Evolutionary conservation across 2,888 invertebrate genomes (phyloP).

Genomic region (Agonopterix alstromeriana): DNA sequence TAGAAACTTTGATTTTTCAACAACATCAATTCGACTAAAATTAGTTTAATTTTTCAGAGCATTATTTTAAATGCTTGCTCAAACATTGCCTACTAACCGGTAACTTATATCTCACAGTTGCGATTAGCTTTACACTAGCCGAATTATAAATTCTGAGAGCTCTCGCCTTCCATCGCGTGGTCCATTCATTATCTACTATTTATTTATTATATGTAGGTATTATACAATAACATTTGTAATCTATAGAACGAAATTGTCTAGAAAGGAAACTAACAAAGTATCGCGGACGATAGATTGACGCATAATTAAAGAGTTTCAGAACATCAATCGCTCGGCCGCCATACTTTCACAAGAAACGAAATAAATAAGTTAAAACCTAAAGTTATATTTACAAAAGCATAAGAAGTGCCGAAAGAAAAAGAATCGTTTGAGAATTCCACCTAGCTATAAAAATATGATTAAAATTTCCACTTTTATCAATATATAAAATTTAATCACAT

Average conservation of each 20-base stretch:
- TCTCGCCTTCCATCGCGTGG: slow-evolving; percentile 60
- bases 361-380: slow-evolving; percentile 70
- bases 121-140: slow-evolving; percentile 45
- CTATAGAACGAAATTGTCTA: slow-evolving; percentile 72
- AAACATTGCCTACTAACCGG: slow-evolving; percentile 65
- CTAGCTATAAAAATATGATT: slow-evolving; percentile 68
- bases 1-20: slow-evolving; percentile 73
- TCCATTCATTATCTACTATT: slow-evolving; percentile 66
- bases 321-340: slow-evolving; percentile 1
- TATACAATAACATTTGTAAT: slow-evolving; percentile 75
- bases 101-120: slow-evolving; percentile 58
- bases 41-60: slow-evolving; percentile 59
- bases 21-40: slow-evolving; percentile 75
- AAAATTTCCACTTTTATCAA: slow-evolving; percentile 49
- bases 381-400: slow-evolving; percentile 72
- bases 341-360: slow-evolving; percentile 34
- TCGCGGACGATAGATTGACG: slow-evolving; percentile 19
- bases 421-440: slow-evolving; percentile 52
- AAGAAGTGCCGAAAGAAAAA: slow-evolving; percentile 57
- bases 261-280: slow-evolving; percentile 46
- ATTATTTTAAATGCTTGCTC: slow-evolving; percentile 73
- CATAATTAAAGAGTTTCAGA: too few relatives aligned
- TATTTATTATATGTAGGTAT: slow-evolving; percentile 48
- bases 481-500: slow-evolving; percentile 55
- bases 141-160: slow-evolving; percentile 71